Conservation (phyloP, 1,140 invertebrate species). For the Rhizoglyphus robini region DNA sequence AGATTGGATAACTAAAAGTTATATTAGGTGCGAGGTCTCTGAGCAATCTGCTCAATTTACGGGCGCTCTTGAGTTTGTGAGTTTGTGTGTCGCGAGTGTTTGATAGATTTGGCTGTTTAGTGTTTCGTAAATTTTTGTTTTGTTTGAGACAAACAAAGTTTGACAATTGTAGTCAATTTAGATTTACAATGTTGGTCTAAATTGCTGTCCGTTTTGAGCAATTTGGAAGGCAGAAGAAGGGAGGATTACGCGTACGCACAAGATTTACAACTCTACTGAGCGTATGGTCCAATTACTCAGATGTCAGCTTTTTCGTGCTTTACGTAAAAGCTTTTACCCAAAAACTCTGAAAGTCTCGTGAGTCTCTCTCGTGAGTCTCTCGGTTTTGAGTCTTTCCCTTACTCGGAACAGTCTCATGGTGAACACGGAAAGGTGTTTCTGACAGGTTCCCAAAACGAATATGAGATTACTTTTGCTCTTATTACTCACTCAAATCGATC, state of each 20-base stretch:
- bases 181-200: neutral
- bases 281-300: neutral
- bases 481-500: neutral
- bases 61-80: no score
- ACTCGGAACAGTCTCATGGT: neutral
- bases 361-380: neutral
- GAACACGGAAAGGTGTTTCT: slow-evolving; percentile 4
- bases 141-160: neutral
- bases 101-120: no score
- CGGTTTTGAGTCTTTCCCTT: neutral
- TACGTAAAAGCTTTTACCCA: neutral
- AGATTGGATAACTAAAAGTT: neutral
- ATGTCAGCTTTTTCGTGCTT: neutral
- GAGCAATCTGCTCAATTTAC: no score
- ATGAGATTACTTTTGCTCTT: neutral
- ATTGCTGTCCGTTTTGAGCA: neutral
- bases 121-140: neutral
- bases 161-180: neutral
- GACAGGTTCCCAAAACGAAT: neutral
- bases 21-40: no score
- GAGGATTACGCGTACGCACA: neutral
- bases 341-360: neutral
- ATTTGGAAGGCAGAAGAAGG: neutral
- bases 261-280: neutral
- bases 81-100: no score